Evolutionary conservation across 2,113 vertebrate species (phyloP).

Genomic region (Ursus arctos): DNA sequence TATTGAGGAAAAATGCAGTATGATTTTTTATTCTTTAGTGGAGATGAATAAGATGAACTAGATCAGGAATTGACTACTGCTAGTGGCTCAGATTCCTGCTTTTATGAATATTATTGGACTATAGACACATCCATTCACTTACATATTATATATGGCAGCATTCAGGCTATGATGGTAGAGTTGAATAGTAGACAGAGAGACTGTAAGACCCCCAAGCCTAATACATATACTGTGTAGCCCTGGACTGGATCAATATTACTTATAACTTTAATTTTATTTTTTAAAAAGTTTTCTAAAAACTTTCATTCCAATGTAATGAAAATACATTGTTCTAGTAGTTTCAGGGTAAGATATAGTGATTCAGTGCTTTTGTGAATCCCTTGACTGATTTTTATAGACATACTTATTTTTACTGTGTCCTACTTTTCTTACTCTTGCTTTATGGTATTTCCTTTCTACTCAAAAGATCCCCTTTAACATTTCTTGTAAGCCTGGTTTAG

Average conservation of each 20-base stretch:
- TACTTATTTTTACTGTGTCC: neutral
- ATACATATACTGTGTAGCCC: neutral
- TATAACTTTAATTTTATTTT: neutral
- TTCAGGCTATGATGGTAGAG: neutral
- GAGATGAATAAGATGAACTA: neutral
- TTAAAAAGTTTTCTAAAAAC: neutral
- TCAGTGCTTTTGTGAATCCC: neutral
- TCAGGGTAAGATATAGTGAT: neutral
- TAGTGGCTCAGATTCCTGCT: neutral
- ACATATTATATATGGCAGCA: neutral
- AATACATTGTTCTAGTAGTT: neutral
- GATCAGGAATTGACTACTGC: neutral
- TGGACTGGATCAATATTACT: neutral
- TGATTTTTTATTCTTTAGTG: neutral
- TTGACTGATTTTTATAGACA: neutral
- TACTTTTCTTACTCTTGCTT: neutral
- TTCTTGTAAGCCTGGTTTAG: neutral
- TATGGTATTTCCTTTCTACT: neutral
- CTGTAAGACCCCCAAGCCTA: neutral
- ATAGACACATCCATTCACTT: neutral
- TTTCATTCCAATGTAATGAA: neutral
- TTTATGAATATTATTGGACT: slow-evolving; percentile 45
- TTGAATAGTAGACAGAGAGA: neutral
- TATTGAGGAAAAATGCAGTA: neutral
- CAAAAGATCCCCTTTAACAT: neutral